phyloP scores from a whole-genome alignment of 1,140 invertebrate species.

The Penaeus indicus region DNA sequence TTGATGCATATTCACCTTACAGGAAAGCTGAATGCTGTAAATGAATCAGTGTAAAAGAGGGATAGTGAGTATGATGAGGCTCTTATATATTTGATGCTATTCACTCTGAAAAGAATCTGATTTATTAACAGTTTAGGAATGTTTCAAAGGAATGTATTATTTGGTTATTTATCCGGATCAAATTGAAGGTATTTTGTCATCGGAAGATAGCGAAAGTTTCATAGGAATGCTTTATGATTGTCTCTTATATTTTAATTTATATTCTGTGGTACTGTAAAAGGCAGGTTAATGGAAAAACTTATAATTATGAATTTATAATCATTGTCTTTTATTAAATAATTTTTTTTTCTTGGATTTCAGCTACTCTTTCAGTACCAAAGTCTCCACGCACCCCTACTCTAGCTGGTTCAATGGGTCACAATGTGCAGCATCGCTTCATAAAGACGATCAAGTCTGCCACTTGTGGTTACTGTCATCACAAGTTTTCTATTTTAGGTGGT shows the following conservation, averaged over 20 bases:
- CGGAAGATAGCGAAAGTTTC: no score
- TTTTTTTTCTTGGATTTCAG: slow-evolving; percentile 67
- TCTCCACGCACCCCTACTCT: slow-evolving; percentile 75
- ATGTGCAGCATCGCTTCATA: slow-evolving; percentile 90
- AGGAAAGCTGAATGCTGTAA: neutral
- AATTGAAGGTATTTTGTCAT: no score
- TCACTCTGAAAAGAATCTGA: no score
- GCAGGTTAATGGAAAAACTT: neutral
- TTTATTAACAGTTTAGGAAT: no score
- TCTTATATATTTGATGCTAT: no score
- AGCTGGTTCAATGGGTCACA: slow-evolving; percentile 84
- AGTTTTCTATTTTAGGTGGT: slow-evolving; percentile 81
- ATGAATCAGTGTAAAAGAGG: no score
- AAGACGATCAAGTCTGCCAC: slow-evolving; percentile 89
- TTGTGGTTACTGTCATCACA: slow-evolving; percentile 92
- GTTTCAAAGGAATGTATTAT: no score
- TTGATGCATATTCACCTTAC: neutral
- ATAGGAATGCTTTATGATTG: no score
- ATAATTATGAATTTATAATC: neutral
- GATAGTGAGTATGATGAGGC: no score
- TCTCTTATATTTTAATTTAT: no score
- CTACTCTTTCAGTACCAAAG: slow-evolving; percentile 78
- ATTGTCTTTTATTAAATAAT: neutral
- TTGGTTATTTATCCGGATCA: no score
- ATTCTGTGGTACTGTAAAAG: no score